These are phyloP conservation scores for Falco naumanni DNA, from an alignment of 2,797 vertebrate species.

Conservation along the genomic window DNA sequence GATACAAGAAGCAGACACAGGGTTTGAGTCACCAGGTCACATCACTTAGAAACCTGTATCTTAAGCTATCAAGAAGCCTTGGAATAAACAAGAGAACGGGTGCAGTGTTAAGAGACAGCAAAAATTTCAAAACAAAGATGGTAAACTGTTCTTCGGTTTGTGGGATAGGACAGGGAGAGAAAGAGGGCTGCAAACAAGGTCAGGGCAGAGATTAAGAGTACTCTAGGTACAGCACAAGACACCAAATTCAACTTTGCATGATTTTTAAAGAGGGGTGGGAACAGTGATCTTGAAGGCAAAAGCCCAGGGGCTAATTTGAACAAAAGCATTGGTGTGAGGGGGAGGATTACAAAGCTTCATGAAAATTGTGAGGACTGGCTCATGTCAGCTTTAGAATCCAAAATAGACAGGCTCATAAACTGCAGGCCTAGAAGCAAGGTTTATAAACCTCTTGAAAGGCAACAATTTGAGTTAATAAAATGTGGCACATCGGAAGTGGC, in stretches of 20 bases:
- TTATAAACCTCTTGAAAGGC: conserved; percentile 31
- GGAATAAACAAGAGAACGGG: neutral
- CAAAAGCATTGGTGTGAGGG: neutral
- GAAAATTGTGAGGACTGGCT: neutral
- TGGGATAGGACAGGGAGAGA: neutral
- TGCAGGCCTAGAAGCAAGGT: conserved; percentile 9
- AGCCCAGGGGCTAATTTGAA: neutral
- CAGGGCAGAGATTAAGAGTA: neutral
- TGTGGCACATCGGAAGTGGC: neutral
- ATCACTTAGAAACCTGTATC: neutral
- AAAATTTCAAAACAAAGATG: neutral
- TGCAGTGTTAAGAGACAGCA: neutral
- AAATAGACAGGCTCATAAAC: neutral
- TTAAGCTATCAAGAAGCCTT: neutral
- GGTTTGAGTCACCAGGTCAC: neutral
- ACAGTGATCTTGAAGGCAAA: neutral
- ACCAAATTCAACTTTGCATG: neutral
- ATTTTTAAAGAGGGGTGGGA: neutral
- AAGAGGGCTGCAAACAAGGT: neutral
- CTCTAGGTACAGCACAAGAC: neutral
- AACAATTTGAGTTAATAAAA: conserved; percentile 25
- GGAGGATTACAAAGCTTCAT: neutral
- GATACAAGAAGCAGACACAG: neutral
- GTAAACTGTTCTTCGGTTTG: neutral
- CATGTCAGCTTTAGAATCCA: conserved; percentile 1